Evolutionary conservation across 2,113 vertebrate species (phyloP), one percentile per base, ranked within the genome.

Genomic region (Typhlomys cinereus): DNA sequence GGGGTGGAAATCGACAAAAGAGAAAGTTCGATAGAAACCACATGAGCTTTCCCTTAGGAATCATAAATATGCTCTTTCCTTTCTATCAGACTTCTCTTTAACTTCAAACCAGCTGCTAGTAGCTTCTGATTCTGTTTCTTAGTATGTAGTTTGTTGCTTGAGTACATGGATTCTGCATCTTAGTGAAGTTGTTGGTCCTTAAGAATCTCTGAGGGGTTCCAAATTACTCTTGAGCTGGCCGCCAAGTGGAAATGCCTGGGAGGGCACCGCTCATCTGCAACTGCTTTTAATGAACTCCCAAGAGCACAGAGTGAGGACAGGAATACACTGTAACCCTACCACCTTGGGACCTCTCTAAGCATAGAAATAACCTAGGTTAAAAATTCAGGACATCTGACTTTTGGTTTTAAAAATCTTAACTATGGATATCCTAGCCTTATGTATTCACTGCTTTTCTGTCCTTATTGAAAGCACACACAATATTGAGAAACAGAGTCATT

Each of bases 91-190:
- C 20, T 41, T 41, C 76, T 87, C 78, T 88, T 44, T 34, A 82
- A 89, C 61, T 88, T 94, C 46, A 90, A 66, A 48, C 4, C 54
- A 89, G 52, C 78, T 85, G 73, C 44, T 69, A 41, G 0, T 17
- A 78, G 52, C 69, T 91, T 95, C 66, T 85, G 41, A 66, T 23
- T 81, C 84, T 62, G 67, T 86, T 85, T 85, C n/a, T 48, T 88
- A n/a, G 41, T 17, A 4, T 74, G 52, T 17, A 46, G 39, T 36
- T 5, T 59, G 82, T 12, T 92, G 46, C 39, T 89, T 67, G 10
- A 50, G 10, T n/a, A 69, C 46, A 75, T 85, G 2, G 44, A 50
- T 59, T 73, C 27, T 10, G 29, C n/a, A 90, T 4, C 15, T 61
- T 48, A 50, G 29, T 39, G 59, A 31, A 61, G 25, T 39, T 84